Percentiles rank a stretch among this genome's conserved stretches.
Evolutionary conservation across 1,140 invertebrate species (phyloP).

Genomic region (Drosophila ercepeae): DNA sequence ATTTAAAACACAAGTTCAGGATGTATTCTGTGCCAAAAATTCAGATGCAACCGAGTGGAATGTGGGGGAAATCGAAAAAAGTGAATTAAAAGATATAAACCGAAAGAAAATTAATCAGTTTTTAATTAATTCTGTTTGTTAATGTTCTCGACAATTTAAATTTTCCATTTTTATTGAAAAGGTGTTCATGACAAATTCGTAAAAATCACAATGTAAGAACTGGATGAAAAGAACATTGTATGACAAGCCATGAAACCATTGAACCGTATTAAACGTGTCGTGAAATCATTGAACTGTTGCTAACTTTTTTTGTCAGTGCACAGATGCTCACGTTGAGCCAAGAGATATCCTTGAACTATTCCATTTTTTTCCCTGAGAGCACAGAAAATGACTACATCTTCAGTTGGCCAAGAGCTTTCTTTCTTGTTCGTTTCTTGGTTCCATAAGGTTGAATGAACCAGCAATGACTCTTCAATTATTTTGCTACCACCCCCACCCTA

Average conservation of each 20-base stretch:
- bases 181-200: too few species aligned
- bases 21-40: conserved; percentile 36
- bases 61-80: conserved; percentile 7
- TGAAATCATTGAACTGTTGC: neutral
- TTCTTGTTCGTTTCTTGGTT: conserved; percentile 9
- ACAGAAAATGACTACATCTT: conserved; percentile 17
- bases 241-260: neutral
- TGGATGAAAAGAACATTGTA: neutral
- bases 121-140: too few species aligned
- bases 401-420: conserved; percentile 25
- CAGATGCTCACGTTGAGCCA: conserved; percentile 26
- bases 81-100: neutral
- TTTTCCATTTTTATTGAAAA: neutral
- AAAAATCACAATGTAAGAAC: neutral
- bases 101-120: conserved; percentile 3
- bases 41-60: conserved; percentile 12
- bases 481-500: conserved; percentile 25
- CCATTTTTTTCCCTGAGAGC: neutral
- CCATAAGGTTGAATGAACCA: conserved; percentile 56
- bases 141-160: too few species aligned
- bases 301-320: conserved; percentile 11
- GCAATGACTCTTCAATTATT: conserved; percentile 67
- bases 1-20: conserved; percentile 20
- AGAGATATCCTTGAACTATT: conserved; percentile 48
- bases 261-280: neutral